Evolutionary conservation across 2,113 vertebrate species (phyloP).

Genomic region (Pelusios castaneus): DNA sequence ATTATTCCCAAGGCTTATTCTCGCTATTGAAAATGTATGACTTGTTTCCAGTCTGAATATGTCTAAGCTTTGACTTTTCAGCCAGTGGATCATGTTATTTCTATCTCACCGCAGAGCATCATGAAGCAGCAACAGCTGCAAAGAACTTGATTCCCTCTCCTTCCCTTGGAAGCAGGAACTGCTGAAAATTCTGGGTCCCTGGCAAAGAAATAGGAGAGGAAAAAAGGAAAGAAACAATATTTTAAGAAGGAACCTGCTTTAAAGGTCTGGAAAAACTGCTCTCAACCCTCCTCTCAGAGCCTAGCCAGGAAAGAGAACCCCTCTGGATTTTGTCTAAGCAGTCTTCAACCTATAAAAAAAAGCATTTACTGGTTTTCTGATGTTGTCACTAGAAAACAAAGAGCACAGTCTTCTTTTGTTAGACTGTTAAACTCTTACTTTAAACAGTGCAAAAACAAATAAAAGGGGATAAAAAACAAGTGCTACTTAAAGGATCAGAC

Average conservation of each 20-base stretch:
- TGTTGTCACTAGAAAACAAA: neutral
- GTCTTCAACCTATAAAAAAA: neutral
- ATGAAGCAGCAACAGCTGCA: accelerated
- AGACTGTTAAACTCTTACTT: neutral
- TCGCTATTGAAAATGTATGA: neutral
- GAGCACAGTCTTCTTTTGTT: neutral
- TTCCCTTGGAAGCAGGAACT: neutral
- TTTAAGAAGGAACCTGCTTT: accelerated
- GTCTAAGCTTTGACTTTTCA: neutral
- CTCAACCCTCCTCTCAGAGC: neutral
- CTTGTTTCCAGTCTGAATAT: neutral
- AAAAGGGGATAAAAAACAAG: neutral
- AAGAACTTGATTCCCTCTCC: neutral
- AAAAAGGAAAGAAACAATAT: neutral
- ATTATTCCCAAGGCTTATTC: neutral
- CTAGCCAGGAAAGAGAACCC: neutral
- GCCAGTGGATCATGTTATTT: neutral
- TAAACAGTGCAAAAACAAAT: neutral
- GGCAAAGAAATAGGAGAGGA: neutral
- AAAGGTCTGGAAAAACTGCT: neutral
- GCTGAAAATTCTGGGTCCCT: neutral
- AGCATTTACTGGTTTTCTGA: neutral
- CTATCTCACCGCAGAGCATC: neutral
- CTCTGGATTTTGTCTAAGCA: neutral
- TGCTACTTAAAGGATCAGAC: neutral